Evolutionary conservation across 2,113 vertebrate genomes (phyloP).

Genomic region (Megaceryle maxima): DNA sequence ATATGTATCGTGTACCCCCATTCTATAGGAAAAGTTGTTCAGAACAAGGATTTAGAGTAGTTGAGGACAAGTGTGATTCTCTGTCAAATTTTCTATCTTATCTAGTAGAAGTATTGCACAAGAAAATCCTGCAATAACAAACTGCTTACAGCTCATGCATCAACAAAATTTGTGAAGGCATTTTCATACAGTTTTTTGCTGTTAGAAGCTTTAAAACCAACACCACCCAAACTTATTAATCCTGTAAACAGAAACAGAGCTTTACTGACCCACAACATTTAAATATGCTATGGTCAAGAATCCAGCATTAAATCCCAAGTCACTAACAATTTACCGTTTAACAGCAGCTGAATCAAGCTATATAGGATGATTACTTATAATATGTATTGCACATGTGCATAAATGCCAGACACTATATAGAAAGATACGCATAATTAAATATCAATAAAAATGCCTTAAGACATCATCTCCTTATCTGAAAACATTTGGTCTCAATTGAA

Average conservation of each 20-base stretch:
- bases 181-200: neutral
- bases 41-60: neutral
- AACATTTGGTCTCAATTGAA: conserved; percentile 21
- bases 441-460: neutral
- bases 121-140: neutral
- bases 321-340: neutral
- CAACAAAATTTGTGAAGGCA: fast-evolving
- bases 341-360: neutral
- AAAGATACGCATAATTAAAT: conserved; percentile 6
- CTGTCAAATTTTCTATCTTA: neutral
- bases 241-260: neutral
- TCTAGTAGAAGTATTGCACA: neutral
- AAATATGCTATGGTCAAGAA: neutral
- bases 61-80: neutral
- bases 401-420: neutral
- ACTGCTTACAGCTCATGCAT: neutral
- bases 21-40: neutral
- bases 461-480: conserved; percentile 1
- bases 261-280: neutral
- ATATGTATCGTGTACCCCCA: fast-evolving
- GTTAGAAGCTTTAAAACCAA: neutral
- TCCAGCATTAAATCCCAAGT: neutral
- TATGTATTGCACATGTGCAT: neutral
- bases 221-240: neutral
- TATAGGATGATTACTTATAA: neutral